phyloP scores from a whole-genome alignment of 2,113 vertebrate genomes.

The Pelmatolapia mariae region DNA sequence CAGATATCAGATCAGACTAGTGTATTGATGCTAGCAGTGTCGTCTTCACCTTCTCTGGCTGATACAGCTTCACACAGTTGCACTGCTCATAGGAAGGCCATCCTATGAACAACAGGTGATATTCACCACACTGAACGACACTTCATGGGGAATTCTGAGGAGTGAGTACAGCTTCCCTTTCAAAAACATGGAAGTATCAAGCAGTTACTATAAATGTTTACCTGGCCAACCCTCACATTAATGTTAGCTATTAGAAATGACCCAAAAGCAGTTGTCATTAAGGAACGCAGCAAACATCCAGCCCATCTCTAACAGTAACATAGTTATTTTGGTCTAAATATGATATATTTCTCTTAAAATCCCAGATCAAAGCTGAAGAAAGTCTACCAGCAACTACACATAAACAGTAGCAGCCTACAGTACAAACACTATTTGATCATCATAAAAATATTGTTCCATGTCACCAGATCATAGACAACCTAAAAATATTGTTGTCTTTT shows the following conservation, averaged over 20 bases:
- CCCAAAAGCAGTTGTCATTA: background rate
- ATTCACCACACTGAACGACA: background rate
- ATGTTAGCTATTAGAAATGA: background rate
- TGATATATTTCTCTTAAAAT: background rate
- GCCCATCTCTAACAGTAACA: background rate
- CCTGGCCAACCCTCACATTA: background rate
- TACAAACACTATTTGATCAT: background rate
- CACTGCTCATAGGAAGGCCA: background rate
- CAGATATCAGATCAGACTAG: background rate
- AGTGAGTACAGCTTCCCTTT: background rate
- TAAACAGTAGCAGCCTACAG: background rate
- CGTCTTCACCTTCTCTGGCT: background rate
- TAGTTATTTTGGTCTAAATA: background rate
- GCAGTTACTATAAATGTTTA: background rate
- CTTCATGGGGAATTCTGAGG: background rate
- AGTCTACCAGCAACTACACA: background rate
- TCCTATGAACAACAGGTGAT: background rate
- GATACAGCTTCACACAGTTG: background rate
- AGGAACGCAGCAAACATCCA: background rate
- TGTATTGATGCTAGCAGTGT: background rate
- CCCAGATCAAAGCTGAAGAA: background rate
- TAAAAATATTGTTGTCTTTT: background rate
- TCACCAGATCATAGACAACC: background rate
- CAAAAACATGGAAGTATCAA: background rate
- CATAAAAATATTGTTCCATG: background rate